A percentile compares a stretch with the other conserved stretches of the same genome.
Evolutionary conservation across 2,888 invertebrate species (phyloP).

Genomic region (Meteorus cinctellus): DNA sequence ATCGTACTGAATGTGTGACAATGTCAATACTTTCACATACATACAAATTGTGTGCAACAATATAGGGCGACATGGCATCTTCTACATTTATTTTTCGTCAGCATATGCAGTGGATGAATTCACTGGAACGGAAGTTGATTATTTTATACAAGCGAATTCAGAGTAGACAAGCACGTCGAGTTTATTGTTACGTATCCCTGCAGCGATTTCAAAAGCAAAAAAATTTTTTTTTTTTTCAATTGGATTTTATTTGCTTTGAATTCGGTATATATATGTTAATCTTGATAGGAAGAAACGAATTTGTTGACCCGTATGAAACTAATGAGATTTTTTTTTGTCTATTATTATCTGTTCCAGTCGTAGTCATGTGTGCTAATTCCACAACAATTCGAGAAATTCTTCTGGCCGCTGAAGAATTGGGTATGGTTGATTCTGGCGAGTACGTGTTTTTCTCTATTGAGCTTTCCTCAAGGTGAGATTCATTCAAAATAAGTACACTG

Average conservation of each 20-base stretch:
- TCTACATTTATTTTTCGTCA: not conserved
- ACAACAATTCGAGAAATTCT: constrained; percentile 92
- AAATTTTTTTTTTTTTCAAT: not conserved
- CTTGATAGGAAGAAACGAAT: not conserved
- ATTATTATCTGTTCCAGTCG: constrained; percentile 81
- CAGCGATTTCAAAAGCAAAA: not conserved
- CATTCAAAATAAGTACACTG: not conserved
- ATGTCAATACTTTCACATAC: not conserved
- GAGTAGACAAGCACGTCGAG: not conserved
- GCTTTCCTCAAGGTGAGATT: constrained; percentile 91
- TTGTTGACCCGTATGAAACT: not conserved
- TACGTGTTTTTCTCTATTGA: constrained; percentile 99
- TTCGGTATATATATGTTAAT: constrained; percentile 3
- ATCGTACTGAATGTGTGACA: not conserved
- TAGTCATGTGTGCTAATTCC: constrained; percentile 94
- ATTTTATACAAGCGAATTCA: not conserved
- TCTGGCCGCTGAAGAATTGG: constrained; percentile 93
- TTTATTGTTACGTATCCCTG: not conserved
- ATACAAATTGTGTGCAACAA: not conserved
- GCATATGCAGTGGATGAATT: not conserved
- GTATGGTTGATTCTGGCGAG: constrained; percentile 97
- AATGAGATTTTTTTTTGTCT: constrained; percentile 3
- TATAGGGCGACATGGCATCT: not conserved
- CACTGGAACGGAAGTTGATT: not conserved
- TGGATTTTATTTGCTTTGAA: not conserved